Conservation (phyloP, 2,888 invertebrate genomes). For the Meteorus cinctellus region DNA sequence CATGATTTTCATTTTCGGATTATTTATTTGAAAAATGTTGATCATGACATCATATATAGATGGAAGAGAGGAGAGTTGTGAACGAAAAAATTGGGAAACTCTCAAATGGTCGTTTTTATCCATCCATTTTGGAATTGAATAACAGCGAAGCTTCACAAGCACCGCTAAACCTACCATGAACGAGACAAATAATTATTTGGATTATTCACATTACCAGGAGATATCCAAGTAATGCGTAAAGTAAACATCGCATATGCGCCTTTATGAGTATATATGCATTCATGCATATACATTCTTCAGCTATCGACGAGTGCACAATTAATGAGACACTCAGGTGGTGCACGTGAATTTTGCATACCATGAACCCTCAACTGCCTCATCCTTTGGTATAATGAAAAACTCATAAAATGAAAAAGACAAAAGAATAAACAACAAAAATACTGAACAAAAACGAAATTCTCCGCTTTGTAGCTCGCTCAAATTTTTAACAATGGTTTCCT, state of each 20-base stretch:
- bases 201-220: background rate
- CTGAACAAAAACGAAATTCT: background rate
- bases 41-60: background rate
- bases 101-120: background rate
- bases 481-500: background rate
- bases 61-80: background rate
- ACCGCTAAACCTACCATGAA: background rate
- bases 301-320: conserved; percentile 25
- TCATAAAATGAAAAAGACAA: background rate
- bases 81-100: background rate
- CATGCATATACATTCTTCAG: background rate
- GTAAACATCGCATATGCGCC: background rate
- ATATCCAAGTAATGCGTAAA: background rate
- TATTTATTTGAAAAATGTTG: background rate
- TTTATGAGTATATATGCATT: background rate
- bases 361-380: background rate
- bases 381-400: background rate
- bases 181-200: conserved; percentile 7
- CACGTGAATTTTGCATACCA: no score
- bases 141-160: background rate
- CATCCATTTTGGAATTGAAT: background rate
- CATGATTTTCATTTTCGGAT: background rate
- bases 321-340: conserved; percentile 11
- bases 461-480: background rate
- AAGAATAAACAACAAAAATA: background rate